These are phyloP conservation scores for Lagodon rhomboides DNA, from an alignment of 2,797 vertebrate genomes.

Conservation along the genomic window DNA sequence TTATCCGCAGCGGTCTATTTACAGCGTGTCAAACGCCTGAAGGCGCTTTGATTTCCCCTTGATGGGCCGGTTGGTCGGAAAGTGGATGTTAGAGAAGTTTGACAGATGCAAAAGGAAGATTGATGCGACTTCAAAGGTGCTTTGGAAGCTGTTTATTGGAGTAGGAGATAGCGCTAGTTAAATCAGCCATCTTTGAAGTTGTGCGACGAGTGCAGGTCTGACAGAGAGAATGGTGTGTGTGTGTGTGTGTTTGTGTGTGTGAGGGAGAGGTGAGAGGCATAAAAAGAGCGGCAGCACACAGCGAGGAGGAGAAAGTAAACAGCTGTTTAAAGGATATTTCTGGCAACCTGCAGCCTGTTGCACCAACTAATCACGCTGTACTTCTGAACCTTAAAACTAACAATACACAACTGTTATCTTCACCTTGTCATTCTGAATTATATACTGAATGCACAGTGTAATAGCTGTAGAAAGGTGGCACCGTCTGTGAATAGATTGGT, in stretches of 20 bases:
- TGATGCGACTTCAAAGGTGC: constrained; percentile 75
- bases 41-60: constrained; percentile 69
- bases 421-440: too few species aligned
- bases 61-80: constrained; percentile 64
- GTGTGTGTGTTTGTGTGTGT: background rate
- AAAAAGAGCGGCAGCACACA: background rate
- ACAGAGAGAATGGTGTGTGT: background rate
- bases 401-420: too few species aligned
- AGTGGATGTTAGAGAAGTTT: constrained; percentile 71
- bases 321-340: constrained; percentile 27
- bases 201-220: constrained; percentile 50
- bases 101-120: constrained; percentile 78
- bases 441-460: too few species aligned
- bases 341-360: constrained; percentile 11
- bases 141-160: constrained; percentile 66
- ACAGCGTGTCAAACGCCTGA: constrained; percentile 70
- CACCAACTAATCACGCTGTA: background rate
- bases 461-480: too few species aligned
- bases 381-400: background rate
- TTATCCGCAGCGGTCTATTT: constrained; percentile 66
- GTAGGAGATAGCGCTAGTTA: constrained; percentile 65
- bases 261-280: background rate
- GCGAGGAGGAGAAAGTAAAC: constrained; percentile 16
- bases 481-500: too few species aligned
- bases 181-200: constrained; percentile 75